phyloP scores from a whole-genome alignment of 2,113 vertebrate genomes.

The Vulpes ferrilata region DNA sequence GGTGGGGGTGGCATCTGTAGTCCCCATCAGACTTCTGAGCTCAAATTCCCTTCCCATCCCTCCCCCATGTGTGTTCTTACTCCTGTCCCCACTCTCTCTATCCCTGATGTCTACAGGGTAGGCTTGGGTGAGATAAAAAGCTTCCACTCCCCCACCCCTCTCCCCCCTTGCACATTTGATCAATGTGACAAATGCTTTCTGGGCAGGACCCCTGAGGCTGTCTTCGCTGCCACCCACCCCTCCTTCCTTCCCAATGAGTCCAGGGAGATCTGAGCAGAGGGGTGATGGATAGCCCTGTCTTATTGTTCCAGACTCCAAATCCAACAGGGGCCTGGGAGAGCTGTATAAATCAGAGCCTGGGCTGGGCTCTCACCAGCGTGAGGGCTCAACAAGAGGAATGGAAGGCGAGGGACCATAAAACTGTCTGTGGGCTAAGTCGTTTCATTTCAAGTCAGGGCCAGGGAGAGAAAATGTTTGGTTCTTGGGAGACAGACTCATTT shows the following conservation, averaged over 20 bases:
- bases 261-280: slow-evolving; percentile 44
- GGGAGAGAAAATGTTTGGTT: slow-evolving; percentile 73
- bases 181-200: slow-evolving; percentile 64
- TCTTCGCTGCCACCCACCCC: slow-evolving; percentile 49
- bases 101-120: slow-evolving; percentile 15
- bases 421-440: slow-evolving; percentile 77
- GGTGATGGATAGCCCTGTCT: slow-evolving; percentile 73
- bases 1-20: not conserved
- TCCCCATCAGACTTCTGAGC: not conserved
- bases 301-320: slow-evolving; percentile 76
- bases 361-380: slow-evolving; percentile 15
- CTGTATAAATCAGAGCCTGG: slow-evolving; percentile 77
- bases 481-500: slow-evolving; percentile 63
- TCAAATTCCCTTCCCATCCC: not conserved
- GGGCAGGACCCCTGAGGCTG: slow-evolving; percentile 61
- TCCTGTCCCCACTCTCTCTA: not conserved
- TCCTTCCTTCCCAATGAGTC: slow-evolving; percentile 61
- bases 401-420: slow-evolving; percentile 81
- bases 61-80: not conserved
- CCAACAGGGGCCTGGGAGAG: slow-evolving; percentile 69
- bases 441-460: slow-evolving; percentile 79
- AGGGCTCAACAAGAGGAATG: slow-evolving; percentile 76
- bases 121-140: slow-evolving; percentile 54
- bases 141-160: not conserved
- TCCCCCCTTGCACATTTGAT: not conserved